A percentile compares a stretch with the other conserved stretches of the same genome.
phyloP scores from a whole-genome alignment of 2,888 invertebrate genomes.

The Standfussiana lucernea region DNA sequence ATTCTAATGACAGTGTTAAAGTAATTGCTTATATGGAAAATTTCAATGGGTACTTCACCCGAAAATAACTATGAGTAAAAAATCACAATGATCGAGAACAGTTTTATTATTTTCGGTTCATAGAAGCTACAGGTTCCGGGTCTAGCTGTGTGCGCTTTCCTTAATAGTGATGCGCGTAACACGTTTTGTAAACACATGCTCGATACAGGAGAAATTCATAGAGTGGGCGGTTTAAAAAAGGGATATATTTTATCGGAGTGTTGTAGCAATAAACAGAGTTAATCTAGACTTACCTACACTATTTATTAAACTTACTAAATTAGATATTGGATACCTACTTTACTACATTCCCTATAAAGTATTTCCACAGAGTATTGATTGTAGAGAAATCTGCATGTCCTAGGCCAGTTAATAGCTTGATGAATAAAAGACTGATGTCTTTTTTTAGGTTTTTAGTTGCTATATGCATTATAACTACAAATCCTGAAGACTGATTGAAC shows the following conservation, averaged over 20 bases:
- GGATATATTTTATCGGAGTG: not conserved
- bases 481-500: not conserved
- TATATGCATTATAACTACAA: not conserved
- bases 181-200: no score
- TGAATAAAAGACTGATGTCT: not conserved
- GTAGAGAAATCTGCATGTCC: no score
- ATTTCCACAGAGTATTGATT: no score
- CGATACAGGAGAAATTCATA: not conserved
- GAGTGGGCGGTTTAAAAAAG: not conserved
- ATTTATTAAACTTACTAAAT: no score
- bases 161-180: no score
- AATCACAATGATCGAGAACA: not conserved
- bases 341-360: no score
- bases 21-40: constrained; percentile 32
- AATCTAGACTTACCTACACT: no score
- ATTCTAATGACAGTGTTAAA: constrained; percentile 31
- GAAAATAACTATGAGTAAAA: constrained; percentile 24
- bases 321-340: no score
- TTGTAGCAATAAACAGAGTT: not conserved
- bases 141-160: not conserved
- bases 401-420: not conserved
- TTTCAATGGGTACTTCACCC: not conserved
- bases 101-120: not conserved
- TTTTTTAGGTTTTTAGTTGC: not conserved
- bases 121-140: not conserved